Evolutionary conservation across 2,888 invertebrate genomes (phyloP), one percentile per base, ranked within the genome.

Genomic region (Leistus spinibarbis): DNA sequence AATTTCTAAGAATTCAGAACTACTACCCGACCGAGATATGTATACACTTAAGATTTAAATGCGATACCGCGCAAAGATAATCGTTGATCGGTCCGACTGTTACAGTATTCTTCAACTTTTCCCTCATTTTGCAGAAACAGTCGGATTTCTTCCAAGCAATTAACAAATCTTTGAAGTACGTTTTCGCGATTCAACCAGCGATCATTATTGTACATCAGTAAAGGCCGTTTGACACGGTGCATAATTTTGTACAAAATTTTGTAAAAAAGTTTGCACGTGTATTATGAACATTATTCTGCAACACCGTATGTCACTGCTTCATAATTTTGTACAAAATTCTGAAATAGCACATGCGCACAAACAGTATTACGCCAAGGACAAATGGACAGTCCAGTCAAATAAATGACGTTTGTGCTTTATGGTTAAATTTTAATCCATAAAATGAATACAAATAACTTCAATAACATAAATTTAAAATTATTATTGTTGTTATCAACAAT

Each of bases 81-180:
- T n/a, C n/a, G n/a, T n/a, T n/a, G n/a, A n/a, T n/a, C n/a, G n/a
- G n/a, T n/a, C n/a, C n/a, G n/a, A n/a, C n/a, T n/a, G n/a, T n/a
- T n/a, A 27, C 7, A 4, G 27, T 27, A 27, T 74, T 74, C 16
- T 69, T 67, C 74, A 74, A 74, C 22, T 56, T 57, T 74, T 56
- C 27, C 60, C 60, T 69, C 67, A 68, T 69, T 69, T 20, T 69
- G 27, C 7, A 76, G 54, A 79, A 80, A 80, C 62, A 79, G 78
- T 78, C 77, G 78, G 68, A 79, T 78, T 80, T 80, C 79, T 69
- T 79, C 78, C 76, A 80, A 79, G 78, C 77, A 78, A 27, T 80
- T 79, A 76, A 79, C 78, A 79, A 79, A 79, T 77, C 79, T 79
- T 80, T 81, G 72, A 77, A 80, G 78, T 76, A 81, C 79, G 68